Evolutionary conservation across 2,888 invertebrate species (phyloP).

Genomic region (Clitarchus hookeri): DNA sequence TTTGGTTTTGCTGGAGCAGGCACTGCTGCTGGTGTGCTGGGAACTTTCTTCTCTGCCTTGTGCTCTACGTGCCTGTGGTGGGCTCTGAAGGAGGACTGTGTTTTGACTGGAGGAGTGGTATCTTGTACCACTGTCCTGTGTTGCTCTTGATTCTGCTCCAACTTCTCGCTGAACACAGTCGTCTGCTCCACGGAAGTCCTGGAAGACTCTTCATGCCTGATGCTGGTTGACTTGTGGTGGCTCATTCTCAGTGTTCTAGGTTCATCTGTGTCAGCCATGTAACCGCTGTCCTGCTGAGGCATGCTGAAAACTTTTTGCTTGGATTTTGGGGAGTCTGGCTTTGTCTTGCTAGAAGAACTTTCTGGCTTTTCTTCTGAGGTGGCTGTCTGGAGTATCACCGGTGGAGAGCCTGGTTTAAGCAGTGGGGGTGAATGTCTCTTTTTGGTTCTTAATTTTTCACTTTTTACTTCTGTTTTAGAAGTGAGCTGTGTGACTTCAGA

Average conservation of each 20-base stretch:
- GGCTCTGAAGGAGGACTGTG: conserved; percentile 32
- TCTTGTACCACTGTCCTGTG: conserved; percentile 35
- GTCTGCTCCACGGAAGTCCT: conserved; percentile 46
- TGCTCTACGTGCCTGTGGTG: conserved; percentile 38
- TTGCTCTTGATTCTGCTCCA: conserved; percentile 34
- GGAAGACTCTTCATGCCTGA: conserved; percentile 48
- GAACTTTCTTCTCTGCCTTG: conserved; percentile 38
- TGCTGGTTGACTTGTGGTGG: conserved; percentile 49
- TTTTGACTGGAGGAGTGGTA: conserved; percentile 33
- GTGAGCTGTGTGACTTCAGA: conserved; percentile 28
- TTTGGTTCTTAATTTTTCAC: conserved; percentile 44
- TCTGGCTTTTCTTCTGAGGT: conserved; percentile 38
- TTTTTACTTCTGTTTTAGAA: conserved; percentile 38
- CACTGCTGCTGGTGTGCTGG: conserved; percentile 25
- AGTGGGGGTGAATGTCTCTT: conserved; percentile 49
- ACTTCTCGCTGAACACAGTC: conserved; percentile 43
- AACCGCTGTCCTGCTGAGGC: conserved; percentile 60
- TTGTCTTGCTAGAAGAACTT: conserved; percentile 48
- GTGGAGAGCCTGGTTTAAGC: conserved; percentile 55
- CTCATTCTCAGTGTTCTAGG: conserved; percentile 52
- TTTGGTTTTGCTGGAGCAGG: conserved; percentile 28
- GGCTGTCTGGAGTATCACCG: conserved; percentile 51
- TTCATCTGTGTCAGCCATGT: conserved; percentile 73
- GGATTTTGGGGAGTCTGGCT: conserved; percentile 59
- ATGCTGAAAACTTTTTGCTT: conserved; percentile 55